Evolutionary conservation across 2,888 invertebrate genomes (phyloP).

Genomic region (Podotricha telesiphe): DNA sequence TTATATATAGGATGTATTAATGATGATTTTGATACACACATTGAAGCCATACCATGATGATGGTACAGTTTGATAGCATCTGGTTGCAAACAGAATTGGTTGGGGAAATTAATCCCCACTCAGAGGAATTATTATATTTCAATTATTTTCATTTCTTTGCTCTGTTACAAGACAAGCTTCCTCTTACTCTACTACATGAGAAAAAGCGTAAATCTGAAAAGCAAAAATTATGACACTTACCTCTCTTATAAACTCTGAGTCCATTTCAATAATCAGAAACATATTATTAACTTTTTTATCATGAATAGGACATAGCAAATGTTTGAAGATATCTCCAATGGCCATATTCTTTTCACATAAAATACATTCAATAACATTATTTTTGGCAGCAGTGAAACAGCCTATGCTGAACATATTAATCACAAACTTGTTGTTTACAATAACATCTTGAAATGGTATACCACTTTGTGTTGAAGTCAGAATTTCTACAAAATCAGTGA

Average conservation of each 20-base stretch:
- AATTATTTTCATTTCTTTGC: too few relatives aligned
- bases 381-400: slow-evolving; percentile 22
- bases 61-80: too few relatives aligned
- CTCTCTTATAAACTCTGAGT: slow-evolving; percentile 60
- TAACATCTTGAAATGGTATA: slow-evolving; percentile 42
- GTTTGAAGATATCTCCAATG: slow-evolving; percentile 37
- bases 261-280: slow-evolving; percentile 48
- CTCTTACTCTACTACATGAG: too few relatives aligned
- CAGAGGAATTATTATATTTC: too few relatives aligned
- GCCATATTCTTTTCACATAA: slow-evolving; percentile 42
- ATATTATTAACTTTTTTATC: slow-evolving; percentile 32
- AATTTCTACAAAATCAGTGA: slow-evolving; percentile 39
- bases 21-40: too few relatives aligned
- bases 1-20: too few relatives aligned
- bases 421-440: slow-evolving; percentile 54
- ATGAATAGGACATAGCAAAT: slow-evolving; percentile 42
- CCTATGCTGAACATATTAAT: slow-evolving; percentile 47
- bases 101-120: too few relatives aligned
- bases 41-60: too few relatives aligned
- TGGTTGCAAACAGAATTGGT: too few relatives aligned
- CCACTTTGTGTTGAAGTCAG: slow-evolving; percentile 35
- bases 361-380: slow-evolving; percentile 43
- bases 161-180: too few relatives aligned
- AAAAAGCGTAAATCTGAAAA: too few relatives aligned
- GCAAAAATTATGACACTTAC: slow-evolving; percentile 44